phyloP scores from a whole-genome alignment of 2,797 vertebrate genomes.

The Triplophysa bombifrons region DNA sequence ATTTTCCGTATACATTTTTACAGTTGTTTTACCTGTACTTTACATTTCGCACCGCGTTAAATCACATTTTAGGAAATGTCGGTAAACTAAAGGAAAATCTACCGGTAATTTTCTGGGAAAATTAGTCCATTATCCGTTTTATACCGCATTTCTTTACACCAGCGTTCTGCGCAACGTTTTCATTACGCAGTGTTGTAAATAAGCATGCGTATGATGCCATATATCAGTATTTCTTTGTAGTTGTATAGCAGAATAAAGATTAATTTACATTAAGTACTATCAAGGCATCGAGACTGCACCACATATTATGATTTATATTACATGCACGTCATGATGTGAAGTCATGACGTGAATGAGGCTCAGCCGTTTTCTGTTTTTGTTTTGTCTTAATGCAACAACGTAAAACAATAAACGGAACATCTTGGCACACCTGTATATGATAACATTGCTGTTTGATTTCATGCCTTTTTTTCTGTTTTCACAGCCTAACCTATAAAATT shows the following conservation, averaged over 20 bases:
- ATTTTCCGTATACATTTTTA: too few relatives aligned
- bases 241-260: not conserved
- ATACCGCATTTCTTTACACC: too few relatives aligned
- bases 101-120: too few relatives aligned
- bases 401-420: not conserved
- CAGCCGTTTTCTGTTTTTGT: conserved; percentile 1
- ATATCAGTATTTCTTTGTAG: not conserved
- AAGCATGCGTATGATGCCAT: too few relatives aligned
- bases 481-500: not conserved
- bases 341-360: conserved; percentile 30
- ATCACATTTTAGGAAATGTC: too few relatives aligned
- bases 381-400: conserved; percentile 6
- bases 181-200: not conserved
- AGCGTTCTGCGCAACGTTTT: not conserved
- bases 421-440: not conserved
- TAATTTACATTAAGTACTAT: not conserved
- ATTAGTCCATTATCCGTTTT: too few relatives aligned
- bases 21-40: too few relatives aligned
- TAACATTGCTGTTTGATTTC: not conserved
- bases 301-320: conserved; percentile 4
- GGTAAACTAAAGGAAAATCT: too few relatives aligned
- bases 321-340: conserved; percentile 22
- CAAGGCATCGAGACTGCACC: not conserved
- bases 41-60: too few relatives aligned
- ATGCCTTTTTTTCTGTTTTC: not conserved